Percentiles rank a stretch among this genome's conserved stretches.
phyloP scores from a whole-genome alignment of 1,140 invertebrate genomes.

The Cyclargus thomasi region DNA sequence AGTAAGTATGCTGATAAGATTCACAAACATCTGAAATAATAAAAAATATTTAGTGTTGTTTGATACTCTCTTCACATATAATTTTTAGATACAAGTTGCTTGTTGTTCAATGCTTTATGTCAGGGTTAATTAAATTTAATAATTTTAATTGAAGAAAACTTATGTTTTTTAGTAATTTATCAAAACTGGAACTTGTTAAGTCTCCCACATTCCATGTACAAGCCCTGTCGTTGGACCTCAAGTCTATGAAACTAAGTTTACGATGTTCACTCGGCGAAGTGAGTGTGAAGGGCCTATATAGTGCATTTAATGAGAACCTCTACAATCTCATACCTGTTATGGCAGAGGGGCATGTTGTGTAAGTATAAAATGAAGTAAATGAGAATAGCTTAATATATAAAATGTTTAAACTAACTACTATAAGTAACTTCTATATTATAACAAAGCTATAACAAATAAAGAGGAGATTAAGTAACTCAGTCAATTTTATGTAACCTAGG shows the following conservation, averaged over 20 bases:
- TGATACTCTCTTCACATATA: no score
- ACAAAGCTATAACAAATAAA: no score
- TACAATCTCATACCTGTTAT: slow-evolving; percentile 66
- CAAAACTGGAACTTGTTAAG: slow-evolving; percentile 55
- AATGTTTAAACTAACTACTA: no score
- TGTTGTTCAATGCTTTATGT: no score
- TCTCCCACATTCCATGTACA: slow-evolving; percentile 65
- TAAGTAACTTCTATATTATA: no score
- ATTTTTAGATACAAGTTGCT: no score
- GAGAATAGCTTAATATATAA: slow-evolving; percentile 10
- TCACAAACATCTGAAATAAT: no score
- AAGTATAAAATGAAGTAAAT: slow-evolving; percentile 44
- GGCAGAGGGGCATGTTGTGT: slow-evolving; percentile 69
- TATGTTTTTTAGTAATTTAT: slow-evolving; percentile 43
- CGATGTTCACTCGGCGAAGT: slow-evolving; percentile 64
- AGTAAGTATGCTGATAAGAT: no score
- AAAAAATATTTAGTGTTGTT: no score
- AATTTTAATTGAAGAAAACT: neutral
- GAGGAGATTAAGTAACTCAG: neutral
- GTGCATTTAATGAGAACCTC: slow-evolving; percentile 69
- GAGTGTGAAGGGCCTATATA: slow-evolving; percentile 64
- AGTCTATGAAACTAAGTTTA: slow-evolving; percentile 53
- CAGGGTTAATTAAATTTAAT: no score
- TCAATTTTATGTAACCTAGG: neutral
- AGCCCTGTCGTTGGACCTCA: slow-evolving; percentile 52